Percentiles rank a stretch among this genome's conserved stretches.
phyloP scores from a whole-genome alignment of 2,113 vertebrate genomes.

The Ascaphus truei region DNA sequence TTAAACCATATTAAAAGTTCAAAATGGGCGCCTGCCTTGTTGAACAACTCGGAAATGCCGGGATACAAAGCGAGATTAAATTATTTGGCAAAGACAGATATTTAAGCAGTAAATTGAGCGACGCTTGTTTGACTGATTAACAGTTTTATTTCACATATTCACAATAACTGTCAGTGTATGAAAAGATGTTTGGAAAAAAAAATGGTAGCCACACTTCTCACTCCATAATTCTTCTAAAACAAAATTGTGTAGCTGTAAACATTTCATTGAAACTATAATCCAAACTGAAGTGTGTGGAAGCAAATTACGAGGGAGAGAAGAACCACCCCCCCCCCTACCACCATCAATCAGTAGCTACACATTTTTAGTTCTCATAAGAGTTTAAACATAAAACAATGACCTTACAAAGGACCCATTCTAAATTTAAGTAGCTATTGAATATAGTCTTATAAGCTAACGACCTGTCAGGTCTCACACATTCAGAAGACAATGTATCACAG shows the following conservation, averaged over 20 bases:
- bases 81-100: constrained; percentile 48
- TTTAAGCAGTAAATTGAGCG: constrained; percentile 72
- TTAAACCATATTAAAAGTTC: no score
- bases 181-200: constrained; percentile 70
- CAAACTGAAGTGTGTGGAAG: constrained; percentile 6
- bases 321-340: no score
- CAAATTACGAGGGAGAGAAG: background rate
- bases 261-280: constrained; percentile 45
- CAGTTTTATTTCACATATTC: constrained; percentile 80
- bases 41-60: background rate
- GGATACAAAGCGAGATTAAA: background rate
- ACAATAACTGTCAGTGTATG: constrained; percentile 78
- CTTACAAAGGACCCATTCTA: no score
- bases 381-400: no score
- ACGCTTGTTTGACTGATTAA: constrained; percentile 79
- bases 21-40: no score
- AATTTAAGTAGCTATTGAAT: no score
- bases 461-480: no score
- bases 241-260: constrained; percentile 60
- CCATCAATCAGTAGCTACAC: no score
- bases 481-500: no score
- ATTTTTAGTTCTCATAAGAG: no score
- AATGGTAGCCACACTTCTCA: constrained; percentile 64
- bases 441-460: no score
- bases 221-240: constrained; percentile 70